These are phyloP conservation scores for Acheta domesticus DNA, from an alignment of 2,888 invertebrate genomes.

Conservation along the genomic window DNA sequence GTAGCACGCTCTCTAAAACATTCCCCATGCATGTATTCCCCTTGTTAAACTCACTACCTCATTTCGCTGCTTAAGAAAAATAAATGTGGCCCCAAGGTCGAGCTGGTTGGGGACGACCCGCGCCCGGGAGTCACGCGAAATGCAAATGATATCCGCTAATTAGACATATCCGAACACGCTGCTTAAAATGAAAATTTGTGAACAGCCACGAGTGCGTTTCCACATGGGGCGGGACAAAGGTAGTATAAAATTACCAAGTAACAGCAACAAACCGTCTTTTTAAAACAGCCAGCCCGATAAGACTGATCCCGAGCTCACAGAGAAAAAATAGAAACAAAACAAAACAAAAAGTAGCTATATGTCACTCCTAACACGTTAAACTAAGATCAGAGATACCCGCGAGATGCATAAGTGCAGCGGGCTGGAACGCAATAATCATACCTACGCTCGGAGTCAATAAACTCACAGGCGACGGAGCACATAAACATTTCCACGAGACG, in stretches of 20 bases:
- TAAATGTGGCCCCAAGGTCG: constrained; percentile 8
- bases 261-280: neutral
- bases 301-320: too few species aligned
- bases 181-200: neutral
- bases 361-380: too few species aligned
- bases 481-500: too few species aligned
- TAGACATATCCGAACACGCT: neutral
- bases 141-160: constrained; percentile 3
- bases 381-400: too few species aligned
- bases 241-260: neutral
- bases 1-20: neutral
- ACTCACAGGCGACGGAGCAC: too few species aligned
- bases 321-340: too few species aligned
- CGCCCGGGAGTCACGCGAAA: constrained; percentile 3
- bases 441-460: too few species aligned
- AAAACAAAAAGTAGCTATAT: too few species aligned
- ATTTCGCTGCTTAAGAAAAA: neutral
- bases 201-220: neutral
- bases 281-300: neutral
- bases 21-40: constrained; percentile 18
- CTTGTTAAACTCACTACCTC: neutral
- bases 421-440: too few species aligned
- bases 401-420: too few species aligned
- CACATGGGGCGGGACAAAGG: neutral
- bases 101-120: too few species aligned